Conservation (phyloP, 2,888 invertebrate genomes). For the Heteromyza rotundicornis region DNA sequence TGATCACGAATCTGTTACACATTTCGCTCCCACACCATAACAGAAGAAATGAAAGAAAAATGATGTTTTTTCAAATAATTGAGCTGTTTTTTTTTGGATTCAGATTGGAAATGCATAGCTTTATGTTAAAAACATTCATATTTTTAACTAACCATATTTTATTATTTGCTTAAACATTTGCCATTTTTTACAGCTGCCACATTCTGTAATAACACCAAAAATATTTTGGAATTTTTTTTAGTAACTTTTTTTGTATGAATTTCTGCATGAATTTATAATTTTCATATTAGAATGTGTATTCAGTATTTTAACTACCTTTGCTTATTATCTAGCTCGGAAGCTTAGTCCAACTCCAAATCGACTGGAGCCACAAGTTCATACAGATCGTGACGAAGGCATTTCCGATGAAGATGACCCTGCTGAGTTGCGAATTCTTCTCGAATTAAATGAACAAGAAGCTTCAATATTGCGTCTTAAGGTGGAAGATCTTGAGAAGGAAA, state of each 20-base stretch:
- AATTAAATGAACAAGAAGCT: slow-evolving; percentile 89
- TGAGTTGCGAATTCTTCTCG: slow-evolving; percentile 83
- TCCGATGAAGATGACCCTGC: slow-evolving; percentile 82
- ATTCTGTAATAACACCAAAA: not conserved
- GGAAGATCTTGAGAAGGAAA: slow-evolving; percentile 82
- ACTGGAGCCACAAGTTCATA: slow-evolving; percentile 70
- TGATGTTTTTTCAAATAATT: too few relatives aligned
- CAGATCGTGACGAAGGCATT: slow-evolving; percentile 76
- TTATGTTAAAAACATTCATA: too few relatives aligned
- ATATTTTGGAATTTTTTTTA: not conserved
- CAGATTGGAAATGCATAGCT: too few relatives aligned
- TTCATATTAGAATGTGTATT: too few relatives aligned
- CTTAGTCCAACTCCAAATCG: slow-evolving; percentile 73
- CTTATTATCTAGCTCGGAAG: slow-evolving; percentile 67
- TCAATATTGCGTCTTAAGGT: slow-evolving; percentile 82
- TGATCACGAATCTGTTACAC: too few relatives aligned
- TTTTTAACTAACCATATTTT: too few relatives aligned
- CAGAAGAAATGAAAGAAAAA: too few relatives aligned
- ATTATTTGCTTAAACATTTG: slow-evolving; percentile 38
- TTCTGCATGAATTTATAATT: too few relatives aligned
- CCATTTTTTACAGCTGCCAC: slow-evolving; percentile 66
- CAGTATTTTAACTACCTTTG: not conserved
- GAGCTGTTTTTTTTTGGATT: too few relatives aligned
- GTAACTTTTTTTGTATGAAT: not conserved
- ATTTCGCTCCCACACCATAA: too few relatives aligned